Evolutionary conservation across 2,113 vertebrate species (phyloP).

Genomic region (Aramus guarauna): DNA sequence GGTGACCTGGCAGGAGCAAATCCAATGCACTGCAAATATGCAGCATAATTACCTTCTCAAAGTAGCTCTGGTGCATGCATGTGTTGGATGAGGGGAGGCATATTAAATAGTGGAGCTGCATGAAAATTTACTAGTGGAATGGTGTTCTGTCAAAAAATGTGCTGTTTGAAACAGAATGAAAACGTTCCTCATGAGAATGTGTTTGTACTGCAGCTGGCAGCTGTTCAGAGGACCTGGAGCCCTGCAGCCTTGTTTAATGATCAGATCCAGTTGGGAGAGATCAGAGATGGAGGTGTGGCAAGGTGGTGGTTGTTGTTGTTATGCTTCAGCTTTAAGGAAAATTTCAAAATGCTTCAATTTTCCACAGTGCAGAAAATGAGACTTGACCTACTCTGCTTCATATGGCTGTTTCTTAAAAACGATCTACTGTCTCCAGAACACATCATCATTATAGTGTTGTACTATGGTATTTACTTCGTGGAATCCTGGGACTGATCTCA

Average conservation of each 20-base stretch:
- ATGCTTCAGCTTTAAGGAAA: not conserved
- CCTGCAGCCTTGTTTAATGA: slow-evolving; percentile 27
- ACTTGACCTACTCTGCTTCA: not conserved
- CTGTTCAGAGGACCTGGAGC: slow-evolving; percentile 22
- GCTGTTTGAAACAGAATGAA: slow-evolving; percentile 23
- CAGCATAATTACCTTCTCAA: not conserved
- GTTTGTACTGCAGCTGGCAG: slow-evolving; percentile 24
- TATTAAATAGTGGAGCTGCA: not conserved
- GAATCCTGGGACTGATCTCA: not conserved
- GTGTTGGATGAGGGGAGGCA: not conserved
- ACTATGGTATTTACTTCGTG: not conserved
- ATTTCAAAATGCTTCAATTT: not conserved
- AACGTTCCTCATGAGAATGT: not conserved
- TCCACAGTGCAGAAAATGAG: not conserved
- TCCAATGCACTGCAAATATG: not conserved
- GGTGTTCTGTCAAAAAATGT: not conserved
- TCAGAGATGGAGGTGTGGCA: slow-evolving; percentile 21
- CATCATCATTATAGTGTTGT: not conserved
- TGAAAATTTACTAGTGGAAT: slow-evolving; percentile 12
- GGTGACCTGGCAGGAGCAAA: not conserved
- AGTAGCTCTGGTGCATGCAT: not conserved
- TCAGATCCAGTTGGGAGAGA: slow-evolving; percentile 22
- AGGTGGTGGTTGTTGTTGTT: not conserved
- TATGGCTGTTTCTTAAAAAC: not conserved
- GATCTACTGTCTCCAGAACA: not conserved